phyloP scores from a whole-genome alignment of 2,888 invertebrate genomes.

The Leptinotarsa juncta region DNA sequence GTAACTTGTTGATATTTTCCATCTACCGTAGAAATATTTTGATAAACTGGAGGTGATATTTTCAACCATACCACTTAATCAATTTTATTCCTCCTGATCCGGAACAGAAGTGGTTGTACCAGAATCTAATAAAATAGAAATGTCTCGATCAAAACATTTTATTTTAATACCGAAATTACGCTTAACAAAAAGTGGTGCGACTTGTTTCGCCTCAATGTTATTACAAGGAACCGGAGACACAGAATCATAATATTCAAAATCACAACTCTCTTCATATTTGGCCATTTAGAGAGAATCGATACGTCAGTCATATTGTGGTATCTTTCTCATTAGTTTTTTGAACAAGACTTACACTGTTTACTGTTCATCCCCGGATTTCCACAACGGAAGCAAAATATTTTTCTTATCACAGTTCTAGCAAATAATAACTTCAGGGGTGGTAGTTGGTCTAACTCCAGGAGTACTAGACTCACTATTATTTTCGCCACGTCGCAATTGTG shows the following conservation, averaged over 20 bases:
- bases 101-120: conserved; percentile 33
- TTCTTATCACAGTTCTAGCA: conserved; percentile 17
- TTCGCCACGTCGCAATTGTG: neutral
- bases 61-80: conserved; percentile 21
- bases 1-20: conserved; percentile 30
- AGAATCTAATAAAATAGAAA: conserved; percentile 36
- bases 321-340: conserved; percentile 5
- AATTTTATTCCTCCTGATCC: conserved; percentile 24
- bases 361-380: conserved; percentile 29
- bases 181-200: neutral
- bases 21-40: conserved; percentile 34
- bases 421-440: neutral
- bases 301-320: neutral
- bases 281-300: conserved; percentile 14
- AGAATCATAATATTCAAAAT: neutral
- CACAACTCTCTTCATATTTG: neutral
- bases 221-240: too few relatives aligned
- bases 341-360: conserved; percentile 30
- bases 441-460: neutral
- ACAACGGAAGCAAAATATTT: conserved; percentile 39
- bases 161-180: conserved; percentile 14
- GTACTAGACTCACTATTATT: neutral
- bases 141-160: conserved; percentile 30
- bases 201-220: neutral
- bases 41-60: neutral